phyloP scores from a whole-genome alignment of 2,888 invertebrate genomes.

The Leistus spinibarbis region DNA sequence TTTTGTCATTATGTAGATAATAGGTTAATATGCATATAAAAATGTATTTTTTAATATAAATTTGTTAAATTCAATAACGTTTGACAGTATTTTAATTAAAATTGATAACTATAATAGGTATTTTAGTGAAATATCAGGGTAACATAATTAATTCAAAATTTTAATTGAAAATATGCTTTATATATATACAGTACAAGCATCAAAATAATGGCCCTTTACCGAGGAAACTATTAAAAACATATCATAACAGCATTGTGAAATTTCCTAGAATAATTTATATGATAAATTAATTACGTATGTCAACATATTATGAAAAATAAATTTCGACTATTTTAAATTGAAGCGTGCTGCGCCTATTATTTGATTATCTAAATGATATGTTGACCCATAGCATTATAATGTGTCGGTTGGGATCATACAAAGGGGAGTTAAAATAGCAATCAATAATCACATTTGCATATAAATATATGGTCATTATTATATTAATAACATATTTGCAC shows the following conservation, averaged over 20 bases:
- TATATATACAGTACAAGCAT: neutral
- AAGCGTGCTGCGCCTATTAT: neutral
- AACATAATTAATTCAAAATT: neutral
- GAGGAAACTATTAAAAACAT: neutral
- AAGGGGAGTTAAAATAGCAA: slow-evolving; percentile 8
- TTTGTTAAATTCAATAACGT: neutral
- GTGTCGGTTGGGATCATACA: slow-evolving; percentile 14
- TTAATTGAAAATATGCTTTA: neutral
- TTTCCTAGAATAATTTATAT: neutral
- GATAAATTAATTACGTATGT: neutral
- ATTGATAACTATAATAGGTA: neutral
- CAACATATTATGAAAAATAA: neutral
- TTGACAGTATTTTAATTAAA: neutral
- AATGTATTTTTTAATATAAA: neutral
- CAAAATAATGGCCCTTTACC: neutral
- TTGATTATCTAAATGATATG: slow-evolving; percentile 14
- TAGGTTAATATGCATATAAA: too few relatives aligned
- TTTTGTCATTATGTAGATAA: too few relatives aligned
- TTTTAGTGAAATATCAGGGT: neutral
- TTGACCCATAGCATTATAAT: slow-evolving; percentile 18
- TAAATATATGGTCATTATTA: slow-evolving; percentile 29
- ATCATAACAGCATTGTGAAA: neutral
- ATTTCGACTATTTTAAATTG: neutral
- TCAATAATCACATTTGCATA: slow-evolving; percentile 31
- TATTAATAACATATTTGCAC: slow-evolving; percentile 28